These are phyloP conservation scores for Myrmecophaga tridactyla DNA, from an alignment of 2,113 vertebrate genomes.

Conservation along the genomic window DNA sequence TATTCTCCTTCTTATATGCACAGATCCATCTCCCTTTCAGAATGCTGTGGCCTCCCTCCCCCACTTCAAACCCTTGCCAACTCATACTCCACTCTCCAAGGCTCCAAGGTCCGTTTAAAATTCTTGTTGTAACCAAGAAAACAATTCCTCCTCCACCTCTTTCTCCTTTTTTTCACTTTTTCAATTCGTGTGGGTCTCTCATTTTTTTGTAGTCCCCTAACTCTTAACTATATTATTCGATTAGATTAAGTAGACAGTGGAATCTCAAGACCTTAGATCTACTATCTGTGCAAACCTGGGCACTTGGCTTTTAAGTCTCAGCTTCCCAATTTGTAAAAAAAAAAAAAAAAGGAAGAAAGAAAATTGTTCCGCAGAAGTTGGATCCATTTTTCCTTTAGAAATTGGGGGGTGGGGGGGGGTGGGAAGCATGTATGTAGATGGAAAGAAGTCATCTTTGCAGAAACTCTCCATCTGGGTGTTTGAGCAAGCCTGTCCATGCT, in stretches of 20 bases:
- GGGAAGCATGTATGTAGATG: not conserved
- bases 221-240: not conserved
- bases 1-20: rapidly evolving
- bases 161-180: not conserved
- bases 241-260: not conserved
- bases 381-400: not conserved
- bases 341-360: no score
- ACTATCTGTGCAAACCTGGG: not conserved
- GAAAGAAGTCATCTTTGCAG: not conserved
- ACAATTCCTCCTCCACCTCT: no score
- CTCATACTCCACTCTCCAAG: not conserved
- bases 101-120: not conserved
- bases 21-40: not conserved
- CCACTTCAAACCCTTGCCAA: not conserved
- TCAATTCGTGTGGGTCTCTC: not conserved
- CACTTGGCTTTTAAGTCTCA: not conserved
- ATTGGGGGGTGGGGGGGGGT: not conserved
- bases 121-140: not conserved
- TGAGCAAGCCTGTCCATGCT: not conserved
- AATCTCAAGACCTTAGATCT: not conserved
- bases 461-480: not conserved
- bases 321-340: not conserved
- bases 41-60: not conserved
- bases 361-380: not conserved
- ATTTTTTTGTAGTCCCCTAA: not conserved